Evolutionary conservation across 2,113 vertebrate genomes (phyloP).

Genomic region (Ibidorhyncha struthersii): DNA sequence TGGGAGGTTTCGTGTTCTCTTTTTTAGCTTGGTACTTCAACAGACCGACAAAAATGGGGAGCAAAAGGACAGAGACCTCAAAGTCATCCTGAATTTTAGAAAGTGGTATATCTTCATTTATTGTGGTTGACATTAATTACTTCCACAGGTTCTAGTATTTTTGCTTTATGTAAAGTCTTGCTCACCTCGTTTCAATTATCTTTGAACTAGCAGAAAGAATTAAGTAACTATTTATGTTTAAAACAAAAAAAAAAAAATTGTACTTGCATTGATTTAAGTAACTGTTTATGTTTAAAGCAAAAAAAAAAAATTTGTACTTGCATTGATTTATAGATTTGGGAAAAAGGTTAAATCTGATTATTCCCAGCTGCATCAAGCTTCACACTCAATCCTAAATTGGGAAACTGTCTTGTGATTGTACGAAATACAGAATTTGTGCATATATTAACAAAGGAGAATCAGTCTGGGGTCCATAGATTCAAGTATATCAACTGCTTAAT

Average conservation of each 20-base stretch:
- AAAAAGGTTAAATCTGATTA: neutral
- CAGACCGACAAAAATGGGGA: neutral
- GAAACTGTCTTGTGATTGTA: neutral
- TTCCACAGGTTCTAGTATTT: neutral
- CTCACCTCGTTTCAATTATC: neutral
- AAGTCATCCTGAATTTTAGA: neutral
- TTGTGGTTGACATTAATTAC: neutral
- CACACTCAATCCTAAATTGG: neutral
- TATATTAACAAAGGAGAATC: neutral
- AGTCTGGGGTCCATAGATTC: neutral
- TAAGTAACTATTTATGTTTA: neutral
- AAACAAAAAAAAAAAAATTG: neutral
- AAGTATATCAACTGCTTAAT: neutral
- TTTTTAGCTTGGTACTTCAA: neutral
- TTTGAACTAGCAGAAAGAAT: neutral
- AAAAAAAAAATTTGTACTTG: neutral
- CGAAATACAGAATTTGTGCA: neutral
- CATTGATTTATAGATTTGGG: neutral
- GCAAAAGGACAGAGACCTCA: neutral
- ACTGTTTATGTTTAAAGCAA: neutral
- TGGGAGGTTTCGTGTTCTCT: neutral
- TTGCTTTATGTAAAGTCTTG: neutral
- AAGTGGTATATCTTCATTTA: neutral
- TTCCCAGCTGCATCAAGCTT: neutral
- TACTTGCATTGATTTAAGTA: neutral